Base-by-base conservation (phyloP, 2,888 invertebrate genomes). In the Drosophila pegasa region DNA sequence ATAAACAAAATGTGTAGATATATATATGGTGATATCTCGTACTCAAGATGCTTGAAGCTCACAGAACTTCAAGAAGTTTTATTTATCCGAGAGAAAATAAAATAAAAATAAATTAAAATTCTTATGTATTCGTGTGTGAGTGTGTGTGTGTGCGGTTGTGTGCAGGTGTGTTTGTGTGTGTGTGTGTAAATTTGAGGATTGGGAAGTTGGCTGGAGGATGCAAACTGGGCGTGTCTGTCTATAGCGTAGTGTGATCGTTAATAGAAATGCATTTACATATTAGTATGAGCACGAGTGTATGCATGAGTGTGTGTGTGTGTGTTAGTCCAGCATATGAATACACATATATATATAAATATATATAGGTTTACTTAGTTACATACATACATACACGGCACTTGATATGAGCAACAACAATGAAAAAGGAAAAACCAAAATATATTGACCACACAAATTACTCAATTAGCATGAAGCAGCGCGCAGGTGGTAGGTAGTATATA, bases 331-430 rank as follows among this genome's bases (percentile, higher is more conserved):
- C 56, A 56, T 57, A 70, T 59, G 57, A 43, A 56, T 51, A 66
- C 57, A 70, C 50, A 66, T 41, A 73, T 58, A 48, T 33, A 22
- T 38, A 43, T 52, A 40, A 6, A 63, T 33, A 73, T 16, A 55
- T 29, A 73, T 37, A 50, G 62, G 18, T 45, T 43, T 64, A 41
- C 6, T 43, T 27, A 55, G 33, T 25, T 45, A 71, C 52, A 71
- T 58, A 66, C 59, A 72, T 57, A 66, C 67, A 69, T 48, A 69
- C 45, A 69, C 57, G 47, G 45, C 50, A 50, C 40, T 57, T 48
- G 45, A 35, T 48, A 43, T 43, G 35, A 58, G 58, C 45, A 60
- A 59, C 43, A 60, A 63, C 60, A 63, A 33, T 37, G 37, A 35
- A 31, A 48, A 31, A 38, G 1, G 1, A 18, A 47, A 2, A 29